A percentile compares a stretch with the other conserved stretches of the same genome.
phyloP scores from a whole-genome alignment of 2,113 vertebrate species.

The Vulpes ferrilata region DNA sequence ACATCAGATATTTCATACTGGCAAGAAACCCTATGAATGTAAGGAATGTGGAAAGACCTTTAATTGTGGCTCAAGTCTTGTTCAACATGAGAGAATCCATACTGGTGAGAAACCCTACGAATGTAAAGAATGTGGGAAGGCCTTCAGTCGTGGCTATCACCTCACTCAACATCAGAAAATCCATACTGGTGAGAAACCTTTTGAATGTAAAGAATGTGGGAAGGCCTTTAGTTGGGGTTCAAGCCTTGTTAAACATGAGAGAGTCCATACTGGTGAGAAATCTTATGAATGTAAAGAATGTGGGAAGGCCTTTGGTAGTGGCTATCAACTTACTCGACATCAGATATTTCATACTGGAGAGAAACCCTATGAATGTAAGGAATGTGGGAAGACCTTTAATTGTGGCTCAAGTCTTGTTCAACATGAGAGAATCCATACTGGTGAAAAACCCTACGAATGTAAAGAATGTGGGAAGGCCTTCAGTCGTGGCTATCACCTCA shows the following conservation, averaged over 20 bases:
- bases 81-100: slow-evolving; percentile 56
- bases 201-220: slow-evolving; percentile 27
- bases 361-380: slow-evolving; percentile 63
- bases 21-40: slow-evolving; percentile 61
- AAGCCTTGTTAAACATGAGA: slow-evolving; percentile 58
- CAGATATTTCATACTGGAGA: slow-evolving; percentile 34
- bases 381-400: slow-evolving; percentile 62
- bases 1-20: slow-evolving; percentile 56
- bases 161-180: slow-evolving; percentile 59
- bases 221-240: slow-evolving; percentile 59
- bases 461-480: slow-evolving; percentile 52
- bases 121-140: slow-evolving; percentile 42
- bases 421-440: slow-evolving; percentile 56
- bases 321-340: slow-evolving; percentile 48
- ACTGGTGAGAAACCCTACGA: slow-evolving; percentile 66
- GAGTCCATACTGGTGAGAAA: slow-evolving; percentile 56
- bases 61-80: slow-evolving; percentile 47
- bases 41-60: slow-evolving; percentile 53
- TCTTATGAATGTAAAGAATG: slow-evolving; percentile 52
- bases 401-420: slow-evolving; percentile 5
- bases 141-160: slow-evolving; percentile 52
- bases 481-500: slow-evolving; percentile 45
- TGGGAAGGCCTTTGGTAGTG: slow-evolving; percentile 54
- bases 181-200: slow-evolving; percentile 33
- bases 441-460: slow-evolving; percentile 57